Evolutionary conservation across 92 coral and sea anemone species (phyloP).

Genomic region (Metridium senile): DNA sequence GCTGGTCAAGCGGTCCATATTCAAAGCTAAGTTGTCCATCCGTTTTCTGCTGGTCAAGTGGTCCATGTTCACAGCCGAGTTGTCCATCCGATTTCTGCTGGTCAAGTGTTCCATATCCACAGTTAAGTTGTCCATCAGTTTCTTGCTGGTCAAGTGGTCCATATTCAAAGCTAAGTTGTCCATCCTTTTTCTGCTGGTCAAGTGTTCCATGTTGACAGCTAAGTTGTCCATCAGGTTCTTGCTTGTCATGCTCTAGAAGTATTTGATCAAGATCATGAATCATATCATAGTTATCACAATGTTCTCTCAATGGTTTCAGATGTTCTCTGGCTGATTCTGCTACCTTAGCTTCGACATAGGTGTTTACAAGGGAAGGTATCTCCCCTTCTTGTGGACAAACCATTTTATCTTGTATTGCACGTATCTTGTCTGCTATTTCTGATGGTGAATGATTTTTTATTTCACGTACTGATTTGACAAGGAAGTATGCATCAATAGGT

Average conservation of each 20-base stretch:
- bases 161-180: too few relatives aligned
- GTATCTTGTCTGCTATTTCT: conserved; percentile 52
- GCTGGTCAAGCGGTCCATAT: too few relatives aligned
- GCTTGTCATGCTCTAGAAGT: conserved; percentile 21
- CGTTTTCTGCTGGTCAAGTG: too few relatives aligned
- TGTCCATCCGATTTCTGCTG: too few relatives aligned
- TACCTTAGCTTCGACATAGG: conserved; percentile 54
- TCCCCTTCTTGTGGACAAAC: conserved; percentile 51
- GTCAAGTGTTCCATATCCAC: too few relatives aligned
- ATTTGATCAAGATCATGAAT: conserved; percentile 29
- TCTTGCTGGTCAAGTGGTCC: too few relatives aligned
- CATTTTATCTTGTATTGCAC: conserved; percentile 49
- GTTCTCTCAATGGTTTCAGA: neutral
- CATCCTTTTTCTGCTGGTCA: too few relatives aligned
- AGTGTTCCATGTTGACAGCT: too few relatives aligned
- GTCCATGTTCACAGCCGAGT: too few relatives aligned
- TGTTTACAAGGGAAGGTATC: conserved; percentile 33
- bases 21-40: too few relatives aligned
- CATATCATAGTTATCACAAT: conserved; percentile 16
- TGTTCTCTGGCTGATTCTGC: conserved; percentile 31
- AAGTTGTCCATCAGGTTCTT: neutral
- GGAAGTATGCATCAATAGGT: conserved; percentile 65
- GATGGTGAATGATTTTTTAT: conserved; percentile 46
- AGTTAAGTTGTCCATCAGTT: too few relatives aligned
- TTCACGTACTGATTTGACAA: conserved; percentile 53